Conservation (phyloP, 2,797 vertebrate species). For the Miichthys miiuy region DNA sequence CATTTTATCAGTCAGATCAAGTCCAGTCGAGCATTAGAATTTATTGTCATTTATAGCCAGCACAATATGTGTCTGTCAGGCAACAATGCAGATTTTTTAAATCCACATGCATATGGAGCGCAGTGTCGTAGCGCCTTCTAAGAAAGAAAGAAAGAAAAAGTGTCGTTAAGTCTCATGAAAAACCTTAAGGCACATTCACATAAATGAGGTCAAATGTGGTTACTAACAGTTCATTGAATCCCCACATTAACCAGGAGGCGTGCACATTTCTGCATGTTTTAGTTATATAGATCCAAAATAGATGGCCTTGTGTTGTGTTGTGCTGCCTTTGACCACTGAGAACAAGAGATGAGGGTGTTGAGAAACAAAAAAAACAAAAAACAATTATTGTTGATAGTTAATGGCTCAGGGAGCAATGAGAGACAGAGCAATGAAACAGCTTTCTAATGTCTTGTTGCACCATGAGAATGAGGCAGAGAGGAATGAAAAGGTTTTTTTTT, state of each 20-base stretch:
- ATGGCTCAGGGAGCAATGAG: conserved; percentile 46
- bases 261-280: conserved; percentile 35
- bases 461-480: conserved; percentile 52
- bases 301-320: conserved; percentile 16
- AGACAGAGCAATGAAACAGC: conserved; percentile 48
- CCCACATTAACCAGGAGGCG: conserved; percentile 38
- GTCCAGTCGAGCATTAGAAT: conserved; percentile 17
- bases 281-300: conserved; percentile 28
- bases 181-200: conserved; percentile 37
- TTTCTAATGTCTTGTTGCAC: conserved; percentile 63
- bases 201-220: conserved; percentile 60
- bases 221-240: conserved; percentile 51
- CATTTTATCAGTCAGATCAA: conserved; percentile 26
- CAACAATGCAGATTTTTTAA: neutral
- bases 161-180: conserved; percentile 29
- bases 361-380: neutral
- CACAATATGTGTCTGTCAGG: neutral
- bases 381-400: conserved; percentile 44
- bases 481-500: conserved; percentile 62
- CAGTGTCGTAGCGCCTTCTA: conserved; percentile 1
- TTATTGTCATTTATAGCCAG: neutral
- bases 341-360: conserved; percentile 33
- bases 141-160: conserved; percentile 22
- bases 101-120: conserved; percentile 6
- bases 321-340: conserved; percentile 41